Base-by-base conservation (phyloP, 2,888 invertebrate species). In the Drosophila ustulata region DNA sequence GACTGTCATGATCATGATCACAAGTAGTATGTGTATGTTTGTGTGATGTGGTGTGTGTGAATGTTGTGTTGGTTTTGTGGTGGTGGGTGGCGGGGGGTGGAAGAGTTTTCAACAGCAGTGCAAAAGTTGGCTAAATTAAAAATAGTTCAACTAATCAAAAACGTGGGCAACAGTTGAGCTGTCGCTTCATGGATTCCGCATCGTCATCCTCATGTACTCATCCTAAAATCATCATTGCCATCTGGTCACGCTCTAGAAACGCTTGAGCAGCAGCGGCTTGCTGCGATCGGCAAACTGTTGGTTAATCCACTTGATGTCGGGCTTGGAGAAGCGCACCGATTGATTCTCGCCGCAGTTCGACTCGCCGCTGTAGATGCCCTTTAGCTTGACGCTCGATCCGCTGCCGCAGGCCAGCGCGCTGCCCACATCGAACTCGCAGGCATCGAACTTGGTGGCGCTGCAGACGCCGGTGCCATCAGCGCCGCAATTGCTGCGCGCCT, bases 391-490 rank as follows among this genome's bases (percentile, higher is more conserved):
- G 11, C 95, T 95, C 71, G 95, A 94, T 2, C 95, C 95, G 8
- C 94, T 94, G 9, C 95, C 95, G 90, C 97, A 97, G 5, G 96
- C 96, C 51, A 97, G 92, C 0, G 97, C 97, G 78, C 96, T 96
- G 51, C 97, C 97, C 57, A 95, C 94, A 90, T 97, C 97, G 6
- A 93, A 96, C 93, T 95, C 95, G 93, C 97, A 97, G 63, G 97
- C 94, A 83, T 96, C 96, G 77, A 95, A 94, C 37, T 93, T 92
- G 23, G 95, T 94, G 90, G 94, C 93, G 45, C 95, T 96, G 82
- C 97, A 97, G 0, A 95, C 94, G 34, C 90, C 81, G 50, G 75
- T 80, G 9, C 56, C 63, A 64, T 91, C 91, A 25, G 91, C 91
- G 6, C 90, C 89, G 32, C 91, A 92, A 51, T 89, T 81, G 49